A percentile compares a stretch with the other conserved stretches of the same genome.
phyloP scores from a whole-genome alignment of 1,140 invertebrate genomes.

The Cherax destructor region DNA sequence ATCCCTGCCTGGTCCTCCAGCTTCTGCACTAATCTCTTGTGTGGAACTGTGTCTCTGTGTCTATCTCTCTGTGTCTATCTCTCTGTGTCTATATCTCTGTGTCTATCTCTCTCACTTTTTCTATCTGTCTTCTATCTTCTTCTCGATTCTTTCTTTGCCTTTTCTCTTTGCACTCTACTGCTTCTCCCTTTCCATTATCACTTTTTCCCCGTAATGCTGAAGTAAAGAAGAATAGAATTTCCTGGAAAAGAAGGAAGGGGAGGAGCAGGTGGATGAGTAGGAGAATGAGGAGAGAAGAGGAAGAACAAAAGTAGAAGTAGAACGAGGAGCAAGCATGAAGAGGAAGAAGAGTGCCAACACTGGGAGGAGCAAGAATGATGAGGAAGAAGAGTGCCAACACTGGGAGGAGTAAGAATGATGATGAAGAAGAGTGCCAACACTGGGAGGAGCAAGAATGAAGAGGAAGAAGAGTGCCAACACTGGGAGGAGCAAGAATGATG shows the following conservation, averaged over 20 bases:
- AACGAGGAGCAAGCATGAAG: background rate
- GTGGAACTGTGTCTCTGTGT: too few species aligned
- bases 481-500: too few species aligned
- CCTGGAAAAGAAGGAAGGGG: background rate
- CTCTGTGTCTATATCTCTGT: too few species aligned
- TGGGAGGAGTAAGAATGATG: too few species aligned
- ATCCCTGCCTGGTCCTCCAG: too few species aligned
- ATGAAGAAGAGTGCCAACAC: too few species aligned
- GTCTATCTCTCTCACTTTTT: too few species aligned
- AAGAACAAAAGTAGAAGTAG: background rate
- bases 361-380: background rate
- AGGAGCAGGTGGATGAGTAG: slow-evolving; percentile 2
- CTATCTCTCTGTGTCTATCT: too few species aligned
- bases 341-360: background rate
- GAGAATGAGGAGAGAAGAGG: background rate
- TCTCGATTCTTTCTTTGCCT: background rate
- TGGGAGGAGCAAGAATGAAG: too few species aligned
- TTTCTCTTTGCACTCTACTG: background rate
- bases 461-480: too few species aligned
- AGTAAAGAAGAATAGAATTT: background rate
- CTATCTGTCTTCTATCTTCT: background rate
- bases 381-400: background rate
- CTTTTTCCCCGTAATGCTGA: background rate
- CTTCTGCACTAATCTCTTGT: too few species aligned
- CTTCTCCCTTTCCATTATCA: background rate